Base-by-base conservation (phyloP, 2,888 invertebrate genomes). In the Drosophila meridiana region DNA sequence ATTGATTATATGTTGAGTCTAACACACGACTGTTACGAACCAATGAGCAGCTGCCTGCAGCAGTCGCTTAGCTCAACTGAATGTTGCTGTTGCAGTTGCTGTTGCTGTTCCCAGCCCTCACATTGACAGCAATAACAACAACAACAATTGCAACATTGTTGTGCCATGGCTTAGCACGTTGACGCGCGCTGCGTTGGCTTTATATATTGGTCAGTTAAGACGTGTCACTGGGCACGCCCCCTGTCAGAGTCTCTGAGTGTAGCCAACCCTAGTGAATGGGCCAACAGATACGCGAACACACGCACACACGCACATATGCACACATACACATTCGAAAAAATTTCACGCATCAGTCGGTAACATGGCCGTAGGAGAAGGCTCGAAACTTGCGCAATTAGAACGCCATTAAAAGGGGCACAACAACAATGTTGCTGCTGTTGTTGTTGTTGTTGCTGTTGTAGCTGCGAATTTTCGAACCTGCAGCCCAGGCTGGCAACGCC, bases 171-270 rank as follows among this genome's bases (percentile, higher is more conserved):
- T 63, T 76, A 66, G 69, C 77, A 60, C 65, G 55, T 65, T 77
- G 77, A 78, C 58, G 74, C 62, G 68, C 62, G 69, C 55, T 87
- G 80, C 71, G 65, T 74, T 76, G 80, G 73, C 74, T 72, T 82
- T 85, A 78, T 74, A 78, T 78, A 89, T 85, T 89, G 89, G 89
- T 82, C 85, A 89, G 84, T 87, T 82, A 79, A 82, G 87, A 79
- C 85, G 76, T 89, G 85, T 89, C 89, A 84, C 88, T 89, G 82
- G 77, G 66, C 87, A 85, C 87, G 85, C 85, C 83, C 68, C 82
- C 40, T 45, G 52, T 43, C 64, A n/a, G 67, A 42, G 48, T 48
- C 14, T 8, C 30, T n/a, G 48, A 48, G 60, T 63, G 59, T 28
- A 48, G 47, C 26, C 62, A 66, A 61, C 75, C 64, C 74, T 60